Evolutionary conservation across 1,140 invertebrate genomes (phyloP).

Genomic region (Drosophila pruinosa): DNA sequence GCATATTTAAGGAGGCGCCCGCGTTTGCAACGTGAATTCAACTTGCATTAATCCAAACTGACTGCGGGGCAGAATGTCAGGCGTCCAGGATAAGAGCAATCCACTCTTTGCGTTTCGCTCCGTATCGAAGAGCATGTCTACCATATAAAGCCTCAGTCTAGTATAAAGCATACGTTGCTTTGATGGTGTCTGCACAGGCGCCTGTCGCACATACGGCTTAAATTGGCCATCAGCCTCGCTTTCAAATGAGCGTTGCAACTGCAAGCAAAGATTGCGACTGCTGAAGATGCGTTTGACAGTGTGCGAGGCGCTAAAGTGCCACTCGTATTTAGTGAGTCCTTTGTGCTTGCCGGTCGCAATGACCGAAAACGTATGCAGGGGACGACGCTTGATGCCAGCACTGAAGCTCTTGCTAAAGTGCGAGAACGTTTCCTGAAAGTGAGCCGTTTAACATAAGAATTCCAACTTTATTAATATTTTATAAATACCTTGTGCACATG

Average conservation of each 20-base stretch:
- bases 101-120: conserved; percentile 35
- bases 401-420: conserved; percentile 72
- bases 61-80: conserved; percentile 62
- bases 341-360: conserved; percentile 67
- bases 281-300: conserved; percentile 67
- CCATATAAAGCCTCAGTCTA: conserved; percentile 48
- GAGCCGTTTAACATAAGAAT: background rate
- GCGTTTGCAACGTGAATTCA: conserved; percentile 56
- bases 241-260: conserved; percentile 61
- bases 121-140: conserved; percentile 43
- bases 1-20: conserved; percentile 19
- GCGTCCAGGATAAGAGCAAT: conserved; percentile 67
- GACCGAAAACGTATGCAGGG: conserved; percentile 46
- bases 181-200: background rate
- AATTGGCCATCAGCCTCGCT: conserved; percentile 42
- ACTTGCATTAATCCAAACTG: conserved; percentile 68
- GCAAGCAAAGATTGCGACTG: conserved; percentile 56
- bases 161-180: conserved; percentile 51
- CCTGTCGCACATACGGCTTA: conserved; percentile 50
- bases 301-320: conserved; percentile 64
- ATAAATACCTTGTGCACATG: conserved; percentile 73
- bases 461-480: no score
- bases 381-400: conserved; percentile 65
- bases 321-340: conserved; percentile 65
- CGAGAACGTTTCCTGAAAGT: conserved; percentile 68